Conservation (phyloP, 2,797 vertebrate species). For the Cossypha heuglini region DNA sequence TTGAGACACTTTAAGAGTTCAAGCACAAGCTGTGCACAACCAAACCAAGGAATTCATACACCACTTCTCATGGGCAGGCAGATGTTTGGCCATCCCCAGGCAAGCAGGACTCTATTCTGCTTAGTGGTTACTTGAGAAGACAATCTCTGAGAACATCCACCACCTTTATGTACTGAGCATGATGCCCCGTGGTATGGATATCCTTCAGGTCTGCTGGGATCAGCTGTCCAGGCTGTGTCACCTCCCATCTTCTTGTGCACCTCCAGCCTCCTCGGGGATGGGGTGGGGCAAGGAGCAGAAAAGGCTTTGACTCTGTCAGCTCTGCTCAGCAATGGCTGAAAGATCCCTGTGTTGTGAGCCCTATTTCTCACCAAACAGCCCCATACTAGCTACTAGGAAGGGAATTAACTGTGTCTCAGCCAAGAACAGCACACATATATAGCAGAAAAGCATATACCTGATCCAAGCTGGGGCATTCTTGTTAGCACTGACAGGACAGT, state of each 20-base stretch:
- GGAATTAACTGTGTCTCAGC: neutral
- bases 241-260: neutral
- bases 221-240: neutral
- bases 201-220: neutral
- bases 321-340: neutral
- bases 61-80: neutral
- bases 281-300: neutral
- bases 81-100: neutral
- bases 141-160: neutral
- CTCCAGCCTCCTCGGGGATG: neutral
- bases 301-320: neutral
- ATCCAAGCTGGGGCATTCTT: neutral
- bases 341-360: neutral
- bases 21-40: neutral
- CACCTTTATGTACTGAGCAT: neutral
- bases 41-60: neutral
- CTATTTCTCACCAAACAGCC: neutral
- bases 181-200: neutral
- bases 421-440: neutral
- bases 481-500: neutral
- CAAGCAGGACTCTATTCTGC: neutral
- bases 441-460: neutral
- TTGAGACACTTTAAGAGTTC: neutral
- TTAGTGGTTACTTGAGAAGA: neutral
- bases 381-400: neutral